phyloP scores from a whole-genome alignment of 2,888 invertebrate genomes.

The Tinea pellionella region DNA sequence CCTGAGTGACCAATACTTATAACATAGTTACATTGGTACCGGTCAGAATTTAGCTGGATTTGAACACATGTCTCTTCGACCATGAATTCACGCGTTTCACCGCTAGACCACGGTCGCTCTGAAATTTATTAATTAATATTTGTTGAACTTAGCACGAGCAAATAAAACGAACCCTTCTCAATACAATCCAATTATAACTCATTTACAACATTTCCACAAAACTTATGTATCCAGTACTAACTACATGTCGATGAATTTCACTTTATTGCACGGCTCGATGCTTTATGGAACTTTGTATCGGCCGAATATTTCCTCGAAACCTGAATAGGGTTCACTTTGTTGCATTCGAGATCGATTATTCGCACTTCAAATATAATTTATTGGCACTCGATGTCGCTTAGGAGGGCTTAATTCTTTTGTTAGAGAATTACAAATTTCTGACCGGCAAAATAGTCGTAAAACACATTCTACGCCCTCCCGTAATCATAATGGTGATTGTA shows the following conservation, averaged over 20 bases:
- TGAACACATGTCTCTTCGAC: too few relatives aligned
- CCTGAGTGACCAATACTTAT: too few relatives aligned
- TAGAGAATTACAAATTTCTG: constrained; percentile 22
- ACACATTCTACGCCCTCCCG: constrained; percentile 31
- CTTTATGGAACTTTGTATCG: constrained; percentile 11
- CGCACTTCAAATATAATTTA: constrained; percentile 53
- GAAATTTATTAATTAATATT: too few relatives aligned
- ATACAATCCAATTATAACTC: neutral
- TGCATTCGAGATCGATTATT: constrained; percentile 45
- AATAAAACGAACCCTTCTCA: neutral
- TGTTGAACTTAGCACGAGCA: too few relatives aligned
- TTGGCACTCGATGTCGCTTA: constrained; percentile 62
- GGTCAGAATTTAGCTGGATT: too few relatives aligned
- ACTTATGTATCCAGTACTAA: neutral
- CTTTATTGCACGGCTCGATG: neutral
- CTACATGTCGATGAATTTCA: neutral
- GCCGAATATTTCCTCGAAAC: constrained; percentile 34
- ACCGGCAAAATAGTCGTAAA: constrained; percentile 33
- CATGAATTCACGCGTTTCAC: too few relatives aligned
- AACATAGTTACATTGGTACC: too few relatives aligned
- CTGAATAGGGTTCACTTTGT: constrained; percentile 45
- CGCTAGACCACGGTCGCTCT: too few relatives aligned
- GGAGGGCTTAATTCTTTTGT: constrained; percentile 56
- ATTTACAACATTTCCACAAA: neutral
- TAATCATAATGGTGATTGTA: constrained; percentile 45